Evolutionary conservation across 2,113 vertebrate species (phyloP).

Genomic region (Daboia siamensis): DNA sequence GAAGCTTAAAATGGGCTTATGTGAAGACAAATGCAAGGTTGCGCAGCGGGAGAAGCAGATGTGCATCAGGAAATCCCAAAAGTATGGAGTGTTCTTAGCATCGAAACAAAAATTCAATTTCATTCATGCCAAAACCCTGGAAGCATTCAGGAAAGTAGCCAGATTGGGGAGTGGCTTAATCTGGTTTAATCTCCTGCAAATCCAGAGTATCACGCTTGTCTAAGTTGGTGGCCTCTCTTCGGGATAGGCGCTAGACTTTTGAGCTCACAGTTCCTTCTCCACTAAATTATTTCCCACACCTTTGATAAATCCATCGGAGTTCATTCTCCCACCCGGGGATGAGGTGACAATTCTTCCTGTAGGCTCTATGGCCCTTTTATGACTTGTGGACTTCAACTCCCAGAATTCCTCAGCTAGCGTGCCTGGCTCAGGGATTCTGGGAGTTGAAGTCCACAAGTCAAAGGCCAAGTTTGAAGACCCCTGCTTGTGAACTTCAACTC

Average conservation of each 20-base stretch:
- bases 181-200: background rate
- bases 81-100: background rate
- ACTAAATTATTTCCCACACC: background rate
- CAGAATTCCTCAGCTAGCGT: too few relatives aligned
- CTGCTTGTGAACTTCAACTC: too few relatives aligned
- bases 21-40: rapidly evolving
- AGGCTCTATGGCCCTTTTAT: too few relatives aligned
- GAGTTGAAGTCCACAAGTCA: too few relatives aligned
- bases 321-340: background rate
- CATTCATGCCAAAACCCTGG: background rate
- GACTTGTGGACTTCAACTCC: too few relatives aligned
- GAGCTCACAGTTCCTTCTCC: background rate
- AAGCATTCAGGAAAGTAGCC: background rate
- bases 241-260: background rate
- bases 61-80: background rate
- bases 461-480: too few relatives aligned
- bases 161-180: background rate
- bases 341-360: background rate
- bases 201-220: background rate
- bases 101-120: background rate
- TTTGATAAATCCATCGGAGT: background rate
- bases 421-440: too few relatives aligned
- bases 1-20: background rate
- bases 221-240: background rate
- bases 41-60: too few relatives aligned